A percentile compares a stretch with the other conserved stretches of the same genome.
Evolutionary conservation across 2,113 vertebrate genomes (phyloP).

Genomic region (Lates calcarifer): DNA sequence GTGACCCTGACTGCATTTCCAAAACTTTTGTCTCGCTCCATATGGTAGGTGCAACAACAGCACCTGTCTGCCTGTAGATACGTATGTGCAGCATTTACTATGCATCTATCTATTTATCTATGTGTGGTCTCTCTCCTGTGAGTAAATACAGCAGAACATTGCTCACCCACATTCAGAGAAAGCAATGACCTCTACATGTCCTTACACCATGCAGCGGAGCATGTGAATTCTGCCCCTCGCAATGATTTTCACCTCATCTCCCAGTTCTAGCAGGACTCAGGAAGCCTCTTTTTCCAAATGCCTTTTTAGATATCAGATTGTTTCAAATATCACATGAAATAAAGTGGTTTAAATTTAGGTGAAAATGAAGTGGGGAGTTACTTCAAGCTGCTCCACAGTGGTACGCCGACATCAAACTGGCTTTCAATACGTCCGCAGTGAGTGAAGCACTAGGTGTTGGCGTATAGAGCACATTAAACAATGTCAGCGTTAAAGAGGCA

Average conservation of each 20-base stretch:
- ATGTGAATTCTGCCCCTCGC: constrained; percentile 39
- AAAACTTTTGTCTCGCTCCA: constrained; percentile 56
- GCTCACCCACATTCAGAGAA: constrained; percentile 34
- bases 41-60: constrained; percentile 27
- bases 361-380: constrained; percentile 40
- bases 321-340: constrained; percentile 26
- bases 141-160: constrained; percentile 32
- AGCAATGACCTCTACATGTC: constrained; percentile 65
- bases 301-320: constrained; percentile 1
- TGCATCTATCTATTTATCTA: constrained; percentile 1
- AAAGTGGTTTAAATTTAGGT: constrained; percentile 26
- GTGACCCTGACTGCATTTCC: constrained; percentile 66
- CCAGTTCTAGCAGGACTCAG: constrained; percentile 8
- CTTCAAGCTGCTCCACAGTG: constrained; percentile 33
- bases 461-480: constrained; percentile 48
- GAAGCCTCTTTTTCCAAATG: constrained; percentile 12
- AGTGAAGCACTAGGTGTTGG: constrained; percentile 27
- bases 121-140: constrained; percentile 1
- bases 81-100: background rate
- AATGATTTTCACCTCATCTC: constrained; percentile 44
- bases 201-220: constrained; percentile 55
- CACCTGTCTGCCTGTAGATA: constrained; percentile 7
- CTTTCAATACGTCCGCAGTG: constrained; percentile 27
- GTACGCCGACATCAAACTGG: constrained; percentile 23
- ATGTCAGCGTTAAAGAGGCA: constrained; percentile 53